These are phyloP conservation scores for Podarcis siculus DNA, from an alignment of 2,797 vertebrate species.

Conservation along the genomic window DNA sequence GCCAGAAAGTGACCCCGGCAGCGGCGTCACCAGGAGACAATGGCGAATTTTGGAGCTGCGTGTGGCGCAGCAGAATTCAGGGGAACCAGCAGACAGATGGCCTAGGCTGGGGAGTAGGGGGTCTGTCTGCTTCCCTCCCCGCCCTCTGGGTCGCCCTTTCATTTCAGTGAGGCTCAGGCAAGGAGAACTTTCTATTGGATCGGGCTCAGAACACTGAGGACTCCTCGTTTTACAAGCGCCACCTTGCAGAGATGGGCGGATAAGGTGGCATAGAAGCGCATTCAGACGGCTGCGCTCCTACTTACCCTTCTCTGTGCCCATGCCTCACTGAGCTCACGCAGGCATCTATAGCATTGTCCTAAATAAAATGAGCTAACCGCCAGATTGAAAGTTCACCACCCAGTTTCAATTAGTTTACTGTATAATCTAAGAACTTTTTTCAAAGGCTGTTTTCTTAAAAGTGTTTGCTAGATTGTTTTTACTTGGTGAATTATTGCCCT, in stretches of 20 bases:
- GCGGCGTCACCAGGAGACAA: not conserved
- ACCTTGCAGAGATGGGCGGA: not conserved
- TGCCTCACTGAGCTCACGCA: too few relatives aligned
- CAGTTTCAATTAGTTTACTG: too few relatives aligned
- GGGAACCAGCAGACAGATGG: not conserved
- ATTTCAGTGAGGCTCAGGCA: not conserved
- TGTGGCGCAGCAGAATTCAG: not conserved
- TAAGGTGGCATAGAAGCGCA: not conserved
- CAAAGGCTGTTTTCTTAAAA: not conserved
- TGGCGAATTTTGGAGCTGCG: not conserved
- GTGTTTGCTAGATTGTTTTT: not conserved
- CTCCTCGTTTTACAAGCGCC: not conserved
- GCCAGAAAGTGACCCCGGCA: too few relatives aligned
- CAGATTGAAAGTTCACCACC: not conserved
- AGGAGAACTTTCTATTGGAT: not conserved
- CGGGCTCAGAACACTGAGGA: too few relatives aligned
- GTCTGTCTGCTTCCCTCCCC: not conserved
- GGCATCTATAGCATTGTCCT: too few relatives aligned
- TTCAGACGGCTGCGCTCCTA: too few relatives aligned
- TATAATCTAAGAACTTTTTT: not conserved
- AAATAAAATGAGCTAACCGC: too few relatives aligned
- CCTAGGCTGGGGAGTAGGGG: too few relatives aligned
- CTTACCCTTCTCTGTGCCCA: too few relatives aligned
- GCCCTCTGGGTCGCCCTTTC: not conserved
- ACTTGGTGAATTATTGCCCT: not conserved